Conservation (phyloP, 1,140 invertebrate species). For the Phenacoccus solenopsis region DNA sequence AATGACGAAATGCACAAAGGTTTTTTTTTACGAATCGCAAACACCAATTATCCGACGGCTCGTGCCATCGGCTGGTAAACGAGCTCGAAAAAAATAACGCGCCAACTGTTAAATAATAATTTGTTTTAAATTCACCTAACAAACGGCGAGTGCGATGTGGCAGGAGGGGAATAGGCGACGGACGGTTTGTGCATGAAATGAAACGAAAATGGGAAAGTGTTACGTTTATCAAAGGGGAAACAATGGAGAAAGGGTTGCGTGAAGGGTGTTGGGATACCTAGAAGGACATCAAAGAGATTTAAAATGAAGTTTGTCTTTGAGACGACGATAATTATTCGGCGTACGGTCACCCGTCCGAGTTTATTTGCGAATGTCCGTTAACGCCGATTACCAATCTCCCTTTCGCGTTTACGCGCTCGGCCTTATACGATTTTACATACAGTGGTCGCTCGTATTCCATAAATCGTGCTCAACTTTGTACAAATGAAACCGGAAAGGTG, state of each 20-base stretch:
- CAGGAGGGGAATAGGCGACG: no score
- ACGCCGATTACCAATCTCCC: background rate
- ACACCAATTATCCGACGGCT: no score
- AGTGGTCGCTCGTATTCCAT: background rate
- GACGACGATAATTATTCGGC: slow-evolving; percentile 17
- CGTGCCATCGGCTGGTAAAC: no score
- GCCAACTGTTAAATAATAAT: no score
- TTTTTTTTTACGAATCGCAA: no score
- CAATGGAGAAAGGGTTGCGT: background rate
- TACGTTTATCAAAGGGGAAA: background rate
- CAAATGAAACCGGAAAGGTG: background rate
- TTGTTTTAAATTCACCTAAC: no score
- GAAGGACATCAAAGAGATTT: slow-evolving; percentile 15
- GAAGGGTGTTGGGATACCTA: slow-evolving; percentile 3
- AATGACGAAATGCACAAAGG: no score
- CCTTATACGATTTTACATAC: background rate
- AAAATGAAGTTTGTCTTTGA: slow-evolving; percentile 18
- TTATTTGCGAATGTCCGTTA: slow-evolving; percentile 16
- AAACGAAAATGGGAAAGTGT: background rate
- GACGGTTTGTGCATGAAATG: background rate
- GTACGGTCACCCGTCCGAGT: slow-evolving; percentile 13
- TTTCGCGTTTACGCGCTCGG: background rate
- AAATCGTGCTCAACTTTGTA: background rate
- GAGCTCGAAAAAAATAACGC: no score
- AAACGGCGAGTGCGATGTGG: no score